Conservation (phyloP, 2,113 vertebrate species). For the Laticauda colubrina region DNA sequence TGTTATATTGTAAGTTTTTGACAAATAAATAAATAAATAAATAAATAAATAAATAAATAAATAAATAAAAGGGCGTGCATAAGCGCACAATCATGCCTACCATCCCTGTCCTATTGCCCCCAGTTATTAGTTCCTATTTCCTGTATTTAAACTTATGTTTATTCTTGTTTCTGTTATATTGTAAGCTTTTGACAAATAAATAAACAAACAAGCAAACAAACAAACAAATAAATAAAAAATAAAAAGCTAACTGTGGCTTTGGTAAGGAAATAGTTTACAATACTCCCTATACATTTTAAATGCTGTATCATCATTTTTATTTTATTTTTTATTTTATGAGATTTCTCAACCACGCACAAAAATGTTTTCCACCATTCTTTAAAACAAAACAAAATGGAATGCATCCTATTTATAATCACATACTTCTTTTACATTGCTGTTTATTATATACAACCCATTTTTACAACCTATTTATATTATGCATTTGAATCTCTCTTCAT, state of each 20-base stretch:
- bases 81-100: too few species aligned
- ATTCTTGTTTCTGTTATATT: too few species aligned
- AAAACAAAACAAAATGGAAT: background rate
- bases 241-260: background rate
- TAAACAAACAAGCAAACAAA: too few species aligned
- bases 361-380: background rate
- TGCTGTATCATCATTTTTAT: background rate
- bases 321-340: background rate
- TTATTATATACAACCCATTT: background rate
- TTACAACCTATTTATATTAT: background rate
- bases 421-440: background rate
- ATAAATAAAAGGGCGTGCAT: too few species aligned
- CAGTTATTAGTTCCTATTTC: too few species aligned
- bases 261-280: fast-evolving
- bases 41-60: too few species aligned
- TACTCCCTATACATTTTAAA: background rate
- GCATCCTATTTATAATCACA: background rate
- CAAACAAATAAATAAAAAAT: too few species aligned
- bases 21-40: too few species aligned
- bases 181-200: too few species aligned
- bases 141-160: too few species aligned
- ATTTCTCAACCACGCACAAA: background rate
- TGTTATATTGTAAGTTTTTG: too few species aligned
- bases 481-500: background rate
- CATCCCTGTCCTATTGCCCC: too few species aligned